A percentile compares a stretch with the other conserved stretches of the same genome.
phyloP scores from a whole-genome alignment of 2,888 invertebrate species.

The Apoderus coryli region DNA sequence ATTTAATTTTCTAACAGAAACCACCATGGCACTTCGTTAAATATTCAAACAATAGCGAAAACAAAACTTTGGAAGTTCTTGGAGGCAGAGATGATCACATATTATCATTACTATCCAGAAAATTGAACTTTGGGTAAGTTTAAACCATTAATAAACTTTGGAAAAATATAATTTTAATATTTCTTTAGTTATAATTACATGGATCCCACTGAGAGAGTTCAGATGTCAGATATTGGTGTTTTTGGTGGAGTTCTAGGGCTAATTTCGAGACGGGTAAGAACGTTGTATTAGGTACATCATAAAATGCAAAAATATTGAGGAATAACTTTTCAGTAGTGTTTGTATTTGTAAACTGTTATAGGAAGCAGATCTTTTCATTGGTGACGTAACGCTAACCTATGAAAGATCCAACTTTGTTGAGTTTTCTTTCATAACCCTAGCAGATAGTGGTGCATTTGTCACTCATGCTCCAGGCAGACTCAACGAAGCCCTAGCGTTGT shows the following conservation, averaged over 20 bases:
- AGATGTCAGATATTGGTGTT: slow-evolving; percentile 48
- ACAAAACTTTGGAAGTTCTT: slow-evolving; percentile 37
- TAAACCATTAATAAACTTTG: too few relatives aligned
- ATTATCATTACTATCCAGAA: slow-evolving; percentile 43
- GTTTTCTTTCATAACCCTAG: slow-evolving; percentile 61
- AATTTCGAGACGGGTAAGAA: slow-evolving; percentile 47
- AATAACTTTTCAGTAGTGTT: slow-evolving; percentile 2
- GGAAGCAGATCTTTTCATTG: slow-evolving; percentile 59
- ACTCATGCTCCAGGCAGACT: slow-evolving; percentile 59
- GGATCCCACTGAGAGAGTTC: slow-evolving; percentile 58
- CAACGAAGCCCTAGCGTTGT: slow-evolving; percentile 57
- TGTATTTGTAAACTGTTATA: slow-evolving; percentile 24
- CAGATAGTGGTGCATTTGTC: slow-evolving; percentile 62
- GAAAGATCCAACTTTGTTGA: slow-evolving; percentile 58
- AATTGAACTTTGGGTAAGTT: slow-evolving; percentile 54
- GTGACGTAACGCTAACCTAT: slow-evolving; percentile 60
- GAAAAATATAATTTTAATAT: slow-evolving; percentile 15
- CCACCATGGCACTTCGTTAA: slow-evolving; percentile 68
- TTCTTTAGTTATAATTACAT: slow-evolving; percentile 46
- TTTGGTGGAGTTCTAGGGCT: slow-evolving; percentile 60
- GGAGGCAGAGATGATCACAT: slow-evolving; percentile 62
- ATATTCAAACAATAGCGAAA: slow-evolving; percentile 38
- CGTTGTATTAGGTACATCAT: too few relatives aligned
- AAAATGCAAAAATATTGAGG: slow-evolving; percentile 1
- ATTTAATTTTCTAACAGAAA: slow-evolving; percentile 27